Percentiles rank a stretch among this genome's conserved stretches.
These are phyloP conservation scores for Andrena praecox DNA, from an alignment of 2,888 invertebrate genomes.

Conservation along the genomic window DNA sequence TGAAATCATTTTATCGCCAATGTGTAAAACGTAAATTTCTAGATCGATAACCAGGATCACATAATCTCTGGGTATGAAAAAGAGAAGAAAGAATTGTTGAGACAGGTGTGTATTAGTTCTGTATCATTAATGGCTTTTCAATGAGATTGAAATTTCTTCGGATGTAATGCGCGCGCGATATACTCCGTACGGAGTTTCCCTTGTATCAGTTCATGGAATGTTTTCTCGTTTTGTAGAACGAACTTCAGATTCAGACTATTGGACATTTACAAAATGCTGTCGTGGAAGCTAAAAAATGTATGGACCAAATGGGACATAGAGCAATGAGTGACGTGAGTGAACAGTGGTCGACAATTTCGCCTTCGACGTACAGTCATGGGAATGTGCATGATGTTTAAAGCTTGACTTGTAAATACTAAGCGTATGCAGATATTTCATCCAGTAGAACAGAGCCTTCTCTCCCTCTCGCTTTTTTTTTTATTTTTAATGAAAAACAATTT, in stretches of 20 bases:
- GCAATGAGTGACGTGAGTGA: slow-evolving; percentile 82
- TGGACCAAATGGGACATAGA: slow-evolving; percentile 81
- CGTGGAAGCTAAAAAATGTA: slow-evolving; percentile 81
- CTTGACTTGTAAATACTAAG: slow-evolving; percentile 36
- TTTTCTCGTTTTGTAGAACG: slow-evolving; percentile 72
- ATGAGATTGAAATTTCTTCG: background rate
- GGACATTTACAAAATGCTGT: slow-evolving; percentile 81
- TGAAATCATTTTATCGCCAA: background rate
- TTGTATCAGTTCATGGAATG: background rate
- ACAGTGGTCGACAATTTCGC: slow-evolving; percentile 79
- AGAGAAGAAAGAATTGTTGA: slow-evolving; percentile 78
- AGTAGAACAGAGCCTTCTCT: background rate
- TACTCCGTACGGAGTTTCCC: background rate
- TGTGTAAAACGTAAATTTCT: slow-evolving; percentile 55
- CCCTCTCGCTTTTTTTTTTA: background rate
- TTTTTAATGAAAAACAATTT: background rate
- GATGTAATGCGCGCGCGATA: background rate
- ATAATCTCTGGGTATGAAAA: slow-evolving; percentile 75
- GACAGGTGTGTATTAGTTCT: slow-evolving; percentile 74
- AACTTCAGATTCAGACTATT: slow-evolving; percentile 82
- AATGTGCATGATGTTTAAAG: slow-evolving; percentile 84
- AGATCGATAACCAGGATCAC: slow-evolving; percentile 78
- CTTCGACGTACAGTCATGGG: slow-evolving; percentile 79
- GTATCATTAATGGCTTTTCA: background rate
- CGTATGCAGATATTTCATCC: slow-evolving; percentile 55